Percentiles rank a stretch among this genome's conserved stretches.
phyloP scores from a whole-genome alignment of 2,797 vertebrate genomes.

The Hirundo rustica region DNA sequence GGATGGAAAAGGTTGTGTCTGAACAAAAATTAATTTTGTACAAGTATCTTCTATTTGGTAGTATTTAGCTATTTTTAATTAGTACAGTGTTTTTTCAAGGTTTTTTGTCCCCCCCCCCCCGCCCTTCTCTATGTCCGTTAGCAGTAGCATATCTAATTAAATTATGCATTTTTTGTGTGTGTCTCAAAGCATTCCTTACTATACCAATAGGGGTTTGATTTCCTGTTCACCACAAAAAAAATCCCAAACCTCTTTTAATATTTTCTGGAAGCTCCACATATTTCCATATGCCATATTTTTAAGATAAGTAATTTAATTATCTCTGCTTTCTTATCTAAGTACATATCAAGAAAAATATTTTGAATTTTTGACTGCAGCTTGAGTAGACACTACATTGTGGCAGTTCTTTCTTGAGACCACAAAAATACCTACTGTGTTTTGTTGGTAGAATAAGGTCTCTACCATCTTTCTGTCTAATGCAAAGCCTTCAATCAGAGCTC shows the following conservation, averaged over 20 bases:
- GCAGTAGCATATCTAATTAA: conserved; percentile 50
- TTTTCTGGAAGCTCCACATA: conserved; percentile 3
- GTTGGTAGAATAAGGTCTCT: neutral
- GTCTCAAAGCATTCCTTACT: conserved; percentile 63
- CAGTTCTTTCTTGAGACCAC: neutral
- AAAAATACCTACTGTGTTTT: neutral
- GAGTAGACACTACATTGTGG: neutral
- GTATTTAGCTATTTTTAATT: conserved; percentile 55
- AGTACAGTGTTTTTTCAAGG: neutral
- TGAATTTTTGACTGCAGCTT: neutral
- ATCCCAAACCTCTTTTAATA: conserved; percentile 20
- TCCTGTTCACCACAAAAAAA: conserved; percentile 44
- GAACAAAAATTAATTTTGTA: neutral
- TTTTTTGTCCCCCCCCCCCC: accelerated
- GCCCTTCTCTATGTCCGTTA: neutral
- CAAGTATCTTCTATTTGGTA: neutral
- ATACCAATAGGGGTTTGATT: conserved; percentile 22
- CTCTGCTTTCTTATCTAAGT: neutral
- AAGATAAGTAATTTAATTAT: neutral
- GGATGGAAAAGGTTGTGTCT: neutral
- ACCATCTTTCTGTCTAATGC: neutral
- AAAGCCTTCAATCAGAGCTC: neutral
- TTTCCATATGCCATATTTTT: conserved; percentile 2
- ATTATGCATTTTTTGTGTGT: conserved; percentile 27
- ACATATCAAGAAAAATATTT: neutral